Evolutionary conservation across 2,888 invertebrate species (phyloP).

Genomic region (Drosophila atripex): DNA sequence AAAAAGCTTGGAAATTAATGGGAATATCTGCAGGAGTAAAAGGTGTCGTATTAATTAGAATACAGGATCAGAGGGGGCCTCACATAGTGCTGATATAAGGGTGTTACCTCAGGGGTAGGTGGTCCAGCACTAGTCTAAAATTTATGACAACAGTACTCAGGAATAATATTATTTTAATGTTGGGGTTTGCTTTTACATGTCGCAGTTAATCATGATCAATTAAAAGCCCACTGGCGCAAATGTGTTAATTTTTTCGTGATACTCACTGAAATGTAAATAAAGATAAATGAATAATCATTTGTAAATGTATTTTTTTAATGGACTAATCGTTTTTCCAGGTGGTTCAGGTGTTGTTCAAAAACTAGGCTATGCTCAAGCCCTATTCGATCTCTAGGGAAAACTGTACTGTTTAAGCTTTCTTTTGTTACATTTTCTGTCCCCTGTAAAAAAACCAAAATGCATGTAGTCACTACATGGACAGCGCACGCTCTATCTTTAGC

Average conservation of each 20-base stretch:
- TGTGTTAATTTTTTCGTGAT: constrained; percentile 24
- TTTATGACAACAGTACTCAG: constrained; percentile 11
- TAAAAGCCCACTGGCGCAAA: constrained; percentile 13
- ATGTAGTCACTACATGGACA: too few species aligned
- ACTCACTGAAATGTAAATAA: not conserved
- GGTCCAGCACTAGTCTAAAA: constrained; percentile 10
- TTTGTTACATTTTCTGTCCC: too few species aligned
- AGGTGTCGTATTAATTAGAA: constrained; percentile 75
- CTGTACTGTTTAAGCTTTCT: not conserved
- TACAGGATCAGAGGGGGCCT: constrained; percentile 36
- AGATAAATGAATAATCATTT: constrained; percentile 5
- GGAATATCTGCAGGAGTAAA: constrained; percentile 49
- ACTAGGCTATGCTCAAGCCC: not conserved
- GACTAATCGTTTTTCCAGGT: not conserved
- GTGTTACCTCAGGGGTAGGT: constrained; percentile 29
- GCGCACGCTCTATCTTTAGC: too few species aligned
- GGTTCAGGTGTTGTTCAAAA: not conserved
- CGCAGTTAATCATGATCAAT: constrained; percentile 33
- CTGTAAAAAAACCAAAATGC: too few species aligned
- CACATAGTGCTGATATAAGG: constrained; percentile 2
- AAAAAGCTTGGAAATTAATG: constrained; percentile 74
- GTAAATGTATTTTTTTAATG: not conserved
- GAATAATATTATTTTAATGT: constrained; percentile 17
- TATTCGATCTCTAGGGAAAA: not conserved
- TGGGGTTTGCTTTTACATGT: constrained; percentile 15